Base-by-base conservation (phyloP, 2,797 vertebrate species). In the Centroberyx gerrardi region DNA sequence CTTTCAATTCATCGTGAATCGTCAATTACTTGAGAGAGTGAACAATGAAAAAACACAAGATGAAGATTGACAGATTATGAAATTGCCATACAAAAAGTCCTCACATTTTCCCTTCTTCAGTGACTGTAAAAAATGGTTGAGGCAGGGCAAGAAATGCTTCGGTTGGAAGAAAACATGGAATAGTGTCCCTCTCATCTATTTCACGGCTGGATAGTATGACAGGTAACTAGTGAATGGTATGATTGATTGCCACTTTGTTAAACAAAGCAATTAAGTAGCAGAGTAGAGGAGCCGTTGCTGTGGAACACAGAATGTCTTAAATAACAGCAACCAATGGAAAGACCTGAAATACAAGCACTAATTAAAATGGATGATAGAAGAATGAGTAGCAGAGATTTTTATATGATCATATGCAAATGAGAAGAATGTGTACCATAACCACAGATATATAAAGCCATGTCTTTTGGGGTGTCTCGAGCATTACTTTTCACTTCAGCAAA, bases 171-270 rank as follows among this genome's bases (percentile, higher is more conserved):
- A 81, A 86, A 90, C 67, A 84, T 87, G 79, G 82, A 87, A 86
- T 38, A 44, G 73, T 89, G 87, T 92, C 88, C 84, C 80, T 75
- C 63, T 88, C 69, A 77, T 88, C 89, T 76, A 90, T 94, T 94
- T 93, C 91, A 93, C 61, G 86, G 88, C 82, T 94, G 85, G 83
- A 80, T 87, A 86, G 82, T 76, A 54, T 94, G 91, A 92, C 93
- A 92, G 90, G 84, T 90, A 90, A 87, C 87, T 81, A 84, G 78
- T 84, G 82, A 91, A 78, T 86, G 87, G 76, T 88, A 85, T 95
- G 94, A 95, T 94, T 92, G 93, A 95, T 94, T 87, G 93, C 91
- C 86, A 93, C 90, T 94, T 93, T 93, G 84, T 93, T 92, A 92
- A 93, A 90, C 86, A 94, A 94, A 92, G 90, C 88, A 94, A 94